Conservation (phyloP, 2,888 invertebrate species). For the Cryptus viduatorius region DNA sequence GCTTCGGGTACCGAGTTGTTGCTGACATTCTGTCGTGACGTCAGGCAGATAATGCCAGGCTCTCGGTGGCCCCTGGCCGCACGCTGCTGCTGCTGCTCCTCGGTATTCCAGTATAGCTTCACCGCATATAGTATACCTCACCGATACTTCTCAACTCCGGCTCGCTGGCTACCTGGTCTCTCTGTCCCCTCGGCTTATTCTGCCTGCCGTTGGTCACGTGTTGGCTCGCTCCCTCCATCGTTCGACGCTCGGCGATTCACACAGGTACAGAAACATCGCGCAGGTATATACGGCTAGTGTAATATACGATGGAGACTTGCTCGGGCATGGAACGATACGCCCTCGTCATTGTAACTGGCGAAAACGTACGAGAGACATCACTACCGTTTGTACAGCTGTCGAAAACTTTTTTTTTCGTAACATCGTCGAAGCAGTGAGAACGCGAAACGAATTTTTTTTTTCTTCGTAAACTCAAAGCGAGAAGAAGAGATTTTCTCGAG, state of each 20-base stretch:
- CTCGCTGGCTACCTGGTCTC: slow-evolving; percentile 28
- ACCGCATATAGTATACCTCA: background rate
- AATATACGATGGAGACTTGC: slow-evolving; percentile 43
- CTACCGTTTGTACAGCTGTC: slow-evolving; percentile 16
- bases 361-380: slow-evolving; percentile 17
- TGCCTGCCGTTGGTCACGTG: slow-evolving; percentile 63
- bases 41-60: slow-evolving; percentile 65
- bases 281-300: slow-evolving; percentile 13
- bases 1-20: slow-evolving; percentile 44
- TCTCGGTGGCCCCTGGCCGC: slow-evolving; percentile 34
- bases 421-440: background rate
- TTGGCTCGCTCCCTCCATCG: slow-evolving; percentile 44
- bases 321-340: slow-evolving; percentile 46
- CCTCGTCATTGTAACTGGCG: slow-evolving; percentile 23
- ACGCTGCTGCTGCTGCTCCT: slow-evolving; percentile 35
- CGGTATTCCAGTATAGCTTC: slow-evolving; percentile 25
- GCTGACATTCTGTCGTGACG: slow-evolving; percentile 68
- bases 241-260: slow-evolving; percentile 26
- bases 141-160: slow-evolving; percentile 32
- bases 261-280: slow-evolving; percentile 13
- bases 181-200: background rate
- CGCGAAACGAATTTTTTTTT: background rate
- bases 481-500: background rate
- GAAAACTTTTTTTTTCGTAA: background rate
- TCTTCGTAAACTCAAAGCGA: background rate